Percentiles rank a stretch among this genome's conserved stretches.
Evolutionary conservation across 2,113 vertebrate species (phyloP).

Genomic region (Mus pahari): DNA sequence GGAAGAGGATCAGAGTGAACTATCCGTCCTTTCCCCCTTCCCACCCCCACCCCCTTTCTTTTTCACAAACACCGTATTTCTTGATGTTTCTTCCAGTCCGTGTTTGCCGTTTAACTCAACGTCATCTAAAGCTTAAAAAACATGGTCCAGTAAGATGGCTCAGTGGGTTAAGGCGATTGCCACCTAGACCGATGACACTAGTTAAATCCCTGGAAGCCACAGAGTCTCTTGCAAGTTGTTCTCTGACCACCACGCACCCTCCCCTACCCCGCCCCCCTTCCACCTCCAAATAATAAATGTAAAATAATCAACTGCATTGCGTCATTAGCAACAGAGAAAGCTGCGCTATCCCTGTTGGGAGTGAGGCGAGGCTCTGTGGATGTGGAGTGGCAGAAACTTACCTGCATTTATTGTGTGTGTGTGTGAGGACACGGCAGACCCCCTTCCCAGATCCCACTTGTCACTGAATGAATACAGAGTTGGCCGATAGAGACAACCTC

Average conservation of each 20-base stretch:
- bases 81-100: slow-evolving; percentile 59
- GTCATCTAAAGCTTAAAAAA: neutral
- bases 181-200: neutral
- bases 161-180: neutral
- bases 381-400: neutral
- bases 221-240: neutral
- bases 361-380: neutral
- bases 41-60: neutral
- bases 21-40: too few relatives aligned
- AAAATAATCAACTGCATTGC: neutral
- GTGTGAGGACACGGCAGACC: neutral
- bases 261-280: too few relatives aligned
- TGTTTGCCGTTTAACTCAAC: neutral
- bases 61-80: slow-evolving; percentile 28
- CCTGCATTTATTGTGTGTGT: neutral
- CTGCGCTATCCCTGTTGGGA: neutral
- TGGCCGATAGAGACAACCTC: neutral
- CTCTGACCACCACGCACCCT: neutral
- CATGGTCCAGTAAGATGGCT: neutral
- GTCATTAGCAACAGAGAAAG: neutral
- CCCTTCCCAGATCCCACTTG: neutral
- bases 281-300: neutral
- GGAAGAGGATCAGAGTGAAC: neutral
- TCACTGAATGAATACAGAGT: neutral
- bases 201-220: neutral